Conservation (phyloP, 2,888 invertebrate species). For the Stomorhina lunata region DNA sequence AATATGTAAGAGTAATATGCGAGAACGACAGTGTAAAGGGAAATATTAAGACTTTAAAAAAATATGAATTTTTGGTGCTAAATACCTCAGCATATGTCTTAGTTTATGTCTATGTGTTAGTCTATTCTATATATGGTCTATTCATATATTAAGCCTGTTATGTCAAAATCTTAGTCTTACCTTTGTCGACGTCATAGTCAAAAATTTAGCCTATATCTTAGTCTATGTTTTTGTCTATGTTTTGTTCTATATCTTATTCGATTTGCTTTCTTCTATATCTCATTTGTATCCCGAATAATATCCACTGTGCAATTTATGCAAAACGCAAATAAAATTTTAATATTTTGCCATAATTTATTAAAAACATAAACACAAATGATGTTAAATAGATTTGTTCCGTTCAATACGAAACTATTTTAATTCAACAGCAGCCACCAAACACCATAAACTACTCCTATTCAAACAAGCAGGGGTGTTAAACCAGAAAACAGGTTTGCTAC, state of each 20-base stretch:
- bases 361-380: constrained; percentile 32
- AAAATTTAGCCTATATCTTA: too few species aligned
- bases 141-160: too few species aligned
- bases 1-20: not conserved
- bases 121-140: too few species aligned
- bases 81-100: too few species aligned
- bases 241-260: too few species aligned
- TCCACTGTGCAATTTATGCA: not conserved
- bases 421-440: not conserved
- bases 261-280: not conserved
- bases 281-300: not conserved
- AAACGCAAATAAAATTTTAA: not conserved
- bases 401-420: not conserved
- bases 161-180: too few species aligned
- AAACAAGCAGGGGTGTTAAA: constrained; percentile 18
- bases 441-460: not conserved
- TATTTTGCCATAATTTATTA: constrained; percentile 53
- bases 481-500: constrained; percentile 57
- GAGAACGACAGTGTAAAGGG: not conserved
- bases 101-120: too few species aligned
- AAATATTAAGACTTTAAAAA: not conserved
- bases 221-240: too few species aligned
- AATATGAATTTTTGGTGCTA: too few species aligned
- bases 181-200: too few species aligned
- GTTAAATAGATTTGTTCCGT: constrained; percentile 15